These are phyloP conservation scores for Agriotes lineatus DNA, from an alignment of 2,888 invertebrate species.

Conservation along the genomic window DNA sequence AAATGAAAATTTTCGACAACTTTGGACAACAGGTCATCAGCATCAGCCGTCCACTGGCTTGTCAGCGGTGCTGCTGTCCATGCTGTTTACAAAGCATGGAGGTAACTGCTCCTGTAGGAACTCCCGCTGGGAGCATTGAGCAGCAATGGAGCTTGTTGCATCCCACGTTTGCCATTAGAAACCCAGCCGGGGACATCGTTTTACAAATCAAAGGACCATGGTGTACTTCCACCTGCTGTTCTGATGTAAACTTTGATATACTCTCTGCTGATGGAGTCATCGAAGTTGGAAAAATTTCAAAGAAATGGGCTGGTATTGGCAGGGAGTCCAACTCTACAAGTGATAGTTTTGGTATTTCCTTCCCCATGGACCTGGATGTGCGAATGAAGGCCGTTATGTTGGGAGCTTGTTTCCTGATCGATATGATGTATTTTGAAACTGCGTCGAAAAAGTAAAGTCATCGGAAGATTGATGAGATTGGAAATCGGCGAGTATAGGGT, in stretches of 20 bases:
- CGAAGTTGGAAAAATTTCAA: conserved; percentile 83
- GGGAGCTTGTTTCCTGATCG: conserved; percentile 80
- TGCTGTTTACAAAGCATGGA: conserved; percentile 87
- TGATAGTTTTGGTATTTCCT: conserved; percentile 86
- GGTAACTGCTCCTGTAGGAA: conserved; percentile 80
- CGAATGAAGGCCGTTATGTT: conserved; percentile 80
- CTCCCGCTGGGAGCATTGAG: conserved; percentile 77
- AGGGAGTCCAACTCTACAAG: conserved; percentile 84
- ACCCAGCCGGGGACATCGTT: conserved; percentile 80
- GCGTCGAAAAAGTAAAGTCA: too few species aligned
- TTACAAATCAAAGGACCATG: conserved; percentile 85
- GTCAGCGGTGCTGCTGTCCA: conserved; percentile 84
- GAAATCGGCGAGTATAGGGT: too few species aligned
- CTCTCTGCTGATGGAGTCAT: conserved; percentile 75
- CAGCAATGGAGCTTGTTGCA: conserved; percentile 83
- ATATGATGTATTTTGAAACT: conserved; percentile 42
- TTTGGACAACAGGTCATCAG: conserved; percentile 88
- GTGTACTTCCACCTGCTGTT: conserved; percentile 80
- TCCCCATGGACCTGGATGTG: conserved; percentile 84
- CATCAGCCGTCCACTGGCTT: conserved; percentile 84
- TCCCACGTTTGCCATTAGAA: conserved; percentile 80
- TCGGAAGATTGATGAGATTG: too few species aligned
- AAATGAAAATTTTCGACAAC: conserved; percentile 88
- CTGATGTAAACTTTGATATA: conserved; percentile 83
- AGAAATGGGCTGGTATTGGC: conserved; percentile 84